Conservation (phyloP, 1,140 invertebrate genomes). For the Charaxes varanes region DNA sequence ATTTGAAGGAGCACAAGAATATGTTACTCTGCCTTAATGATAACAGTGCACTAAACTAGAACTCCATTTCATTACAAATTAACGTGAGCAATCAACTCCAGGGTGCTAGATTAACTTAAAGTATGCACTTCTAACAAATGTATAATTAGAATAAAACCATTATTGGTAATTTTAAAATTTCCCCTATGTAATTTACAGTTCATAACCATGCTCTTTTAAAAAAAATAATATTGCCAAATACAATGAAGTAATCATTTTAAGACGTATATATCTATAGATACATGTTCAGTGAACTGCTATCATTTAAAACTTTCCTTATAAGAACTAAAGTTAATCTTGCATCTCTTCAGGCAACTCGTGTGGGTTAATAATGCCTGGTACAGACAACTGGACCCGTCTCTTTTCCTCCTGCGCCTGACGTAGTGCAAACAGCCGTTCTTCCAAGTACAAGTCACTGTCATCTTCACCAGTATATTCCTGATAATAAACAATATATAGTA, state of each 20-base stretch:
- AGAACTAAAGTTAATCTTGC: slow-evolving; percentile 85
- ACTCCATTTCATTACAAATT: too few species aligned
- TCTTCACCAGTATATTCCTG: slow-evolving; percentile 99
- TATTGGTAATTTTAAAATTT: too few species aligned
- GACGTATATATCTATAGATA: neutral
- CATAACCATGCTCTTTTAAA: too few species aligned
- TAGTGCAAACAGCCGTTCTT: slow-evolving; percentile 93
- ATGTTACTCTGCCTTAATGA: slow-evolving; percentile 32
- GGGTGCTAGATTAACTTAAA: too few species aligned
- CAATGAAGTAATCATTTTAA: too few species aligned
- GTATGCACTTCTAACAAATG: too few species aligned
- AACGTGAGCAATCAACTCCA: too few species aligned
- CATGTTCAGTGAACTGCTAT: slow-evolving; percentile 56
- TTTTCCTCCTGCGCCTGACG: slow-evolving; percentile 95
- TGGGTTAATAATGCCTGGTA: slow-evolving; percentile 97
- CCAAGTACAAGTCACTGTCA: slow-evolving; percentile 96
- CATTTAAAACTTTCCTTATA: slow-evolving; percentile 33
- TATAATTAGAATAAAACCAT: too few species aligned
- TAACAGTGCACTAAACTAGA: slow-evolving; percentile 49
- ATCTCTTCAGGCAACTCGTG: slow-evolving; percentile 98
- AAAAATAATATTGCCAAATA: too few species aligned
- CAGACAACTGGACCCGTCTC: slow-evolving; percentile 91
- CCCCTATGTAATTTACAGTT: too few species aligned
- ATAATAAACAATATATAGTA: slow-evolving; percentile 18
- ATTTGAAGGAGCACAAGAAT: slow-evolving; percentile 54